phyloP scores from a whole-genome alignment of 2,113 vertebrate species.

The Ornithorhynchus anatinus region DNA sequence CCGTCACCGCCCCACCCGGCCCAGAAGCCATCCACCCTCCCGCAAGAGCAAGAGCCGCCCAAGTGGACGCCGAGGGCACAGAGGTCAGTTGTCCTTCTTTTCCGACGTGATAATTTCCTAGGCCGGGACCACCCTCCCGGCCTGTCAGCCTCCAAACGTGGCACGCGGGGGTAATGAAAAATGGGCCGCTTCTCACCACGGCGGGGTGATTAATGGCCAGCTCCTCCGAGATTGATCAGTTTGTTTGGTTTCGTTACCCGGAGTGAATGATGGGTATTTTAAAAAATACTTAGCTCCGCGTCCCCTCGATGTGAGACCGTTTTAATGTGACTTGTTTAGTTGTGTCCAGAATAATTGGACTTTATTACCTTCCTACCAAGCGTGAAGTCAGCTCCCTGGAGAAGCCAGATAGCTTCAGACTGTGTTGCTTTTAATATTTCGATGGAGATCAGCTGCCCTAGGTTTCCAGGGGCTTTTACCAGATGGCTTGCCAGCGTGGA shows the following conservation, averaged over 20 bases:
- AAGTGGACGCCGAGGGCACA: background rate
- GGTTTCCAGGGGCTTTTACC: slow-evolving; percentile 48
- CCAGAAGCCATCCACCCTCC: too few species aligned
- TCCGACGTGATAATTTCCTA: slow-evolving; percentile 44
- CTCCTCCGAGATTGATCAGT: slow-evolving; percentile 63
- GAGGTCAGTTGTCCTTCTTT: slow-evolving; percentile 17
- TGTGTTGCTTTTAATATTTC: slow-evolving; percentile 62
- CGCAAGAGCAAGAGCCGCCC: too few species aligned
- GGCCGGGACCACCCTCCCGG: slow-evolving; percentile 59
- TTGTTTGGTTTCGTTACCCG: slow-evolving; percentile 68
- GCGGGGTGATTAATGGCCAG: slow-evolving; percentile 73
- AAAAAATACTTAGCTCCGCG: slow-evolving; percentile 57
- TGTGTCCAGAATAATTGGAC: slow-evolving; percentile 68
- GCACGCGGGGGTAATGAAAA: slow-evolving; percentile 65
- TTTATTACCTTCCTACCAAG: slow-evolving; percentile 71
- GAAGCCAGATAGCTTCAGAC: slow-evolving; percentile 52
- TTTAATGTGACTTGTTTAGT: slow-evolving; percentile 60
- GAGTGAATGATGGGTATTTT: slow-evolving; percentile 68
- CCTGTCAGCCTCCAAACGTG: slow-evolving; percentile 65
- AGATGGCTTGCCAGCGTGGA: slow-evolving; percentile 65
- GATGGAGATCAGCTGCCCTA: slow-evolving; percentile 54
- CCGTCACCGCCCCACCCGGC: too few species aligned
- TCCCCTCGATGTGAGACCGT: slow-evolving; percentile 64
- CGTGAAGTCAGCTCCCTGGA: slow-evolving; percentile 67
- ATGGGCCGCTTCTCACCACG: slow-evolving; percentile 63